phyloP scores from a whole-genome alignment of 1,140 invertebrate genomes.

The Drosophila kepulauana region DNA sequence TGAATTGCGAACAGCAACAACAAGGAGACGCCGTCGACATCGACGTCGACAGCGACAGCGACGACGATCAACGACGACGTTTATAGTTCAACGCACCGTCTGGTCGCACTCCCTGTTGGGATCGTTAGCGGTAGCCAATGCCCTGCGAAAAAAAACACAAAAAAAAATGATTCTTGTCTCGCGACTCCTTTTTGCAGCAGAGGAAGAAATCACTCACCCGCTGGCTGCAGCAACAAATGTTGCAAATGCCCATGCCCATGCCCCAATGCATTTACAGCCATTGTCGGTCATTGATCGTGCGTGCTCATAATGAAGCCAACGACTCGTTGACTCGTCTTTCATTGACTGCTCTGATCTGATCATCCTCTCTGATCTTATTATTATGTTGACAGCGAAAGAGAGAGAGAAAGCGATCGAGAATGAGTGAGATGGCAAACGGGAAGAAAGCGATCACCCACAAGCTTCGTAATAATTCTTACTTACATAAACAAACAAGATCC shows the following conservation, averaged over 20 bases:
- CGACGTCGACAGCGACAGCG: conserved; percentile 29
- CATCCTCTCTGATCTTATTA: conserved; percentile 56
- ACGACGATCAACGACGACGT: conserved; percentile 57
- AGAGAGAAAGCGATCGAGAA: conserved; percentile 1
- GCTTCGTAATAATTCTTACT: conserved; percentile 6
- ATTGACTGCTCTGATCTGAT: conserved; percentile 60
- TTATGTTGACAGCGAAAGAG: conserved; percentile 15
- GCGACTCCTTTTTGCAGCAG: conserved; percentile 33
- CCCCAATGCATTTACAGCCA: conserved; percentile 20
- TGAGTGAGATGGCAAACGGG: conserved; percentile 29
- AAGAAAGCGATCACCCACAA: conserved; percentile 38
- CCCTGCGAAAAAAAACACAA: conserved; percentile 37
- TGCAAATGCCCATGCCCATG: conserved; percentile 28
- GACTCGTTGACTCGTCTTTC: conserved; percentile 66
- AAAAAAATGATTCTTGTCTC: conserved; percentile 5
- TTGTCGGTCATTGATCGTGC: conserved; percentile 72
- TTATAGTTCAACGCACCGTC: conserved; percentile 80
- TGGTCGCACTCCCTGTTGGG: conserved; percentile 27
- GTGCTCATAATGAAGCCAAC: conserved; percentile 77
- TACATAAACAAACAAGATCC: conserved; percentile 5
- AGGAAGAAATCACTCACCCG: conserved; percentile 68
- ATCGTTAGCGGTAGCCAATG: conserved; percentile 64
- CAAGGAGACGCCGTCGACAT: neutral
- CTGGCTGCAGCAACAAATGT: conserved; percentile 19
- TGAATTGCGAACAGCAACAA: conserved; percentile 69